Base-by-base conservation (phyloP, 37 sponge, comb jelly and placozoan genomes). In the Cladorhizidae sp. region DNA sequence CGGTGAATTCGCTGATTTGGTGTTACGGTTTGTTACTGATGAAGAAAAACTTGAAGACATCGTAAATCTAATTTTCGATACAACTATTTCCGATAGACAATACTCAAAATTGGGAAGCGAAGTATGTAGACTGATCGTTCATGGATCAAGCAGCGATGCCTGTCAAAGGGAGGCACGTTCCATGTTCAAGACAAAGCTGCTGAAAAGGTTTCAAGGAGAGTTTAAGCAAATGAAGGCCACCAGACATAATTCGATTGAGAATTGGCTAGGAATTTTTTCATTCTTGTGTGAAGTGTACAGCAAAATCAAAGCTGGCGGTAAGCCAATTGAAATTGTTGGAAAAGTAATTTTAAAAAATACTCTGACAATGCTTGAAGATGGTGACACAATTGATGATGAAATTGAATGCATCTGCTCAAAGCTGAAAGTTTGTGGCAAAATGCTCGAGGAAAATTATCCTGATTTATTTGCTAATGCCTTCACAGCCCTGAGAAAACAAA, bases 241-340 rank as follows among this genome's bases (percentile, higher is more conserved):
- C 21, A 51, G 93, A 40, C n/a, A 3, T n/a, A 41, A 54, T 0
- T 93, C 93, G 0, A 86, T 93, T 49, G 93, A 93, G 65, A 32
- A n/a, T 22, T 93, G 93, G 93, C 63, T 93, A 61, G 78, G 81
- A 0, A 39, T 93, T 2, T 88, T 85, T 59, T 42, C 89, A 0
- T 93, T 93, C 39, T 1, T 93, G 22, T 76, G 75, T 64, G 86
- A 78, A 36, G 17, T 88, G 1, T 88, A 81, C 49, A n/a, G 14
- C 1, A 52, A 28, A 8, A 29, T 93, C 18, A 65, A 31, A 37
- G 58, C 85, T 6, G 26, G 42, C 5, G 79, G 70, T 32, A 41
- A 85, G 38, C 77, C 77, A 6, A 67, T 82, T 0, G 12, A 6
- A 32, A 82, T 78, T 7, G 1, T 85, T 18, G 86, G 80, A 0